These are phyloP conservation scores for Gymnoscopelus microlampas DNA, from an alignment of 2,797 vertebrate species.

Conservation along the genomic window DNA sequence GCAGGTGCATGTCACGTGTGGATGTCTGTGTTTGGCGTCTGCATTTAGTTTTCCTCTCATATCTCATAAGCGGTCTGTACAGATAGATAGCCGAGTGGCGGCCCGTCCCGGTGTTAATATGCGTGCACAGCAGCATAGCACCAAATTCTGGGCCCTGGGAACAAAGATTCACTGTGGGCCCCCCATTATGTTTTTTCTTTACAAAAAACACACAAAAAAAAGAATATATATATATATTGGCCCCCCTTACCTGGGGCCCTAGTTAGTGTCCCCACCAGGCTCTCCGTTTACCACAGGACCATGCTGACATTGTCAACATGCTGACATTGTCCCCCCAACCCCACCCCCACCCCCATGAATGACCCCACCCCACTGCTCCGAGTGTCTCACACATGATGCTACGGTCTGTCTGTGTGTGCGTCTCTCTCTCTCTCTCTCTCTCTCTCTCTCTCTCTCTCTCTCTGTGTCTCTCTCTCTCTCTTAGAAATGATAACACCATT, in stretches of 20 bases:
- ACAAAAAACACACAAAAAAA: no score
- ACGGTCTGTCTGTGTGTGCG: no score
- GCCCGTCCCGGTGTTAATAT: conserved; percentile 32
- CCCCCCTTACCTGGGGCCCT: conserved; percentile 6
- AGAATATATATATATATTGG: neutral
- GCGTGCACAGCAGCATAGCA: neutral
- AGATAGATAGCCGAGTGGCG: conserved; percentile 54
- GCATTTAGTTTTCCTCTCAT: conserved; percentile 40
- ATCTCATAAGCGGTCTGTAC: conserved; percentile 61
- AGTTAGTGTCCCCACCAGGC: conserved; percentile 33
- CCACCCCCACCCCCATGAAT: no score
- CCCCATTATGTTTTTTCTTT: no score
- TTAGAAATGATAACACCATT: no score
- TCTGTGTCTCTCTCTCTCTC: no score
- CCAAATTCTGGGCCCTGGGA: no score
- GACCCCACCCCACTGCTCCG: conserved; percentile 6
- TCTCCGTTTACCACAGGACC: conserved; percentile 56
- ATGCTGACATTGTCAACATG: conserved; percentile 62
- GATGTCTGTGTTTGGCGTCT: conserved; percentile 28
- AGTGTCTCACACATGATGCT: conserved; percentile 26
- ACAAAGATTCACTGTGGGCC: no score
- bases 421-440: no score
- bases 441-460: no score
- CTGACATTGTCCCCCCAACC: conserved; percentile 48
- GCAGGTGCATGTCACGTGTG: conserved; percentile 29